These are phyloP conservation scores for Calosoma granatense DNA, from an alignment of 1,140 invertebrate genomes.

Conservation along the genomic window DNA sequence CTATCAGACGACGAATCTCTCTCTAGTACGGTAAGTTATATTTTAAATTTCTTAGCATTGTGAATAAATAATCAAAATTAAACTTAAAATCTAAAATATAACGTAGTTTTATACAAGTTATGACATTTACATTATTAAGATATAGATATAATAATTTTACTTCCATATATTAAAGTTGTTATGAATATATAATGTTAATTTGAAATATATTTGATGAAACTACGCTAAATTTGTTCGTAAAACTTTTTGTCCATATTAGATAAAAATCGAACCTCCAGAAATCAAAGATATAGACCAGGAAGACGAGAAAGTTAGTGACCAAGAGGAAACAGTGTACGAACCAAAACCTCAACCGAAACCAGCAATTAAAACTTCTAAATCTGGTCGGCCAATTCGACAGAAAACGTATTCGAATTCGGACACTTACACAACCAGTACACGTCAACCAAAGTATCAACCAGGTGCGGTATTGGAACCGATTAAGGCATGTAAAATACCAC, in stretches of 20 bases:
- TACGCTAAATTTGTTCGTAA: neutral
- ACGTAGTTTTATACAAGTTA: too few species aligned
- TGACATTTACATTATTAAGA: too few species aligned
- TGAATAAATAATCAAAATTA: too few species aligned
- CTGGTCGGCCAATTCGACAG: neutral
- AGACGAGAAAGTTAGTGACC: constrained; percentile 7
- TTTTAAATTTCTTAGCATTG: too few species aligned
- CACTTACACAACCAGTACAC: neutral
- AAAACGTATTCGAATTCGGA: neutral
- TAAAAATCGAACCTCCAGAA: constrained; percentile 29
- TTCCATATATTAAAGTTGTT: too few species aligned
- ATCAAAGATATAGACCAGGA: constrained; percentile 21
- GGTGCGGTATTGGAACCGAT: neutral
- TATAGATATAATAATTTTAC: too few species aligned
- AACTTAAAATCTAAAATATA: too few species aligned
- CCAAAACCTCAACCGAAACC: neutral
- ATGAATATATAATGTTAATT: too few species aligned
- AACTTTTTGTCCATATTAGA: constrained; percentile 20
- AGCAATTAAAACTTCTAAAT: neutral
- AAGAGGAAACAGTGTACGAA: neutral
- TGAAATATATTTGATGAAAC: too few species aligned
- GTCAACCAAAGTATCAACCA: neutral
- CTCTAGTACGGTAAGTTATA: neutral
- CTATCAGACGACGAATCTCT: neutral
- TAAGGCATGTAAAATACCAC: constrained; percentile 24